phyloP scores from a whole-genome alignment of 2,113 vertebrate species.

The Mus musculus region DNA sequence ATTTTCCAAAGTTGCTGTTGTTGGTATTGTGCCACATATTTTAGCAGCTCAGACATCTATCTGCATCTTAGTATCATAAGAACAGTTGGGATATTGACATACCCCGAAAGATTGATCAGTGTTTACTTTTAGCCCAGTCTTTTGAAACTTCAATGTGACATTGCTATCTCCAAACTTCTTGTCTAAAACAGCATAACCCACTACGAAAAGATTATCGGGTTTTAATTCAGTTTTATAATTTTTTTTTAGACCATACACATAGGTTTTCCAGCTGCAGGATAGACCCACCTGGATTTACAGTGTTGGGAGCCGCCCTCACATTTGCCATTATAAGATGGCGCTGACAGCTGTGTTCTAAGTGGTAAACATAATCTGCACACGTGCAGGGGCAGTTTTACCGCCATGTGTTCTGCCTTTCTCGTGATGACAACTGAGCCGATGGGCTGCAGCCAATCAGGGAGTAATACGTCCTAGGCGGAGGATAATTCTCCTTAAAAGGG shows the following conservation, averaged over 20 bases:
- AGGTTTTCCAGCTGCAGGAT: neutral
- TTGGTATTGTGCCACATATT: conserved; percentile 31
- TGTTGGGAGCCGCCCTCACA: no score
- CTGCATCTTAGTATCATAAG: neutral
- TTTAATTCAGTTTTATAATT: neutral
- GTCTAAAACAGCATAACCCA: neutral
- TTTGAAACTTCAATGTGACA: neutral
- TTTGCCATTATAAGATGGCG: no score
- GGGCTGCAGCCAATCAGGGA: no score
- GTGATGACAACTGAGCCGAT: no score
- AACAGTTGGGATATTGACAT: conserved; percentile 17
- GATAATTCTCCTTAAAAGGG: no score
- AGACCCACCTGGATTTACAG: neutral
- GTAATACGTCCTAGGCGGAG: no score
- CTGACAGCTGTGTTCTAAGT: no score
- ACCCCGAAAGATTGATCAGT: neutral
- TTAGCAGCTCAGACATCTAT: neutral
- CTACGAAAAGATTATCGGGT: neutral
- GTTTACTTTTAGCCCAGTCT: neutral
- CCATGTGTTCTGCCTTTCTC: no score
- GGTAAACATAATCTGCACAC: no score
- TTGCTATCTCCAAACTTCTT: neutral
- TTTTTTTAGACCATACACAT: neutral
- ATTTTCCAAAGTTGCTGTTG: conserved; percentile 14
- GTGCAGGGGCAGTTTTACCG: no score